Base-by-base conservation (phyloP, 2,113 vertebrate species). In the Xenopus laevis region DNA sequence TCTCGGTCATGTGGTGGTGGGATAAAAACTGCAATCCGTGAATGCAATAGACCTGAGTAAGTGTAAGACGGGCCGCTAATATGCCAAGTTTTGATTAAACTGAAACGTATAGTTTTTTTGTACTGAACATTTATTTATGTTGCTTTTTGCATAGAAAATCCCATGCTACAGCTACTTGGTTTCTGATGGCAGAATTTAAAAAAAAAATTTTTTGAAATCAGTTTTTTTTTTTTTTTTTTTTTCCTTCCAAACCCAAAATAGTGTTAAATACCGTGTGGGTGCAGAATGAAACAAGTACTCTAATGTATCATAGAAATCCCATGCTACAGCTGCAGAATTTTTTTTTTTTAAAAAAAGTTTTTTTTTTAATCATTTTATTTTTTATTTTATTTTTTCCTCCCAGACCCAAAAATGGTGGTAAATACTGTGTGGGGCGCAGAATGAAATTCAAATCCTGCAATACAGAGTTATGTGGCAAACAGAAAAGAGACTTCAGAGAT, bases 371-470 rank as follows among this genome's bases (percentile, higher is more conserved):
- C 23, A 27, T 27, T 13, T 47, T 11, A 47, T n/a, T n/a, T n/a
- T n/a, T n/a, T n/a, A 27, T 27, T 27, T 47, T 47, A 27, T 52
- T 50, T 10, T 40, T 46, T 11, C 15, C 74, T 53, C 77, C 40
- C 85, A 99, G 98, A 74, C 98, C 98, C 13, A 94, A 86, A 85
- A 95, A 96, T 0, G 95, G 96, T 76, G 98, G 98, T 3, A 93
- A 91, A 74, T 99, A 99, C 84, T 99, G 98, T 0, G 91, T 97
- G 45, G 98, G 98, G 1, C 95, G 96, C 2, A 88, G 96, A 74
- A 99, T 97, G 96, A 98, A 96, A 84, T 99, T 99, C 71, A 97
- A 96, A 73, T 99, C 98, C 71, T 99, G 98, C 82, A 98, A 96
- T 90, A 96, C 93, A 0, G 96, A 99, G 61, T 94, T 95, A 0